These are phyloP conservation scores for Aphidius ervi DNA, from an alignment of 1,140 invertebrate species.

Conservation along the genomic window DNA sequence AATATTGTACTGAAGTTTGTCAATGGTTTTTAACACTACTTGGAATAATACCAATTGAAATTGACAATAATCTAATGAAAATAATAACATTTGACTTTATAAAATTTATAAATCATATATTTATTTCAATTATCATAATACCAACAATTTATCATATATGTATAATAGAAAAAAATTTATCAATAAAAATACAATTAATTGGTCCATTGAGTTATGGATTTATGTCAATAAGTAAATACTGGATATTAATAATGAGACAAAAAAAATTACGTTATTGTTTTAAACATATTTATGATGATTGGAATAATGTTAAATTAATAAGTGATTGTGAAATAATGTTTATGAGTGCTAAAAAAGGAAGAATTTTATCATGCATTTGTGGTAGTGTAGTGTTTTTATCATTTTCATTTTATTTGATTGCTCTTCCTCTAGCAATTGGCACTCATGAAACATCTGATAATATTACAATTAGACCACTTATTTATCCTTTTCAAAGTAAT, in stretches of 20 bases:
- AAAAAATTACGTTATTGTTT: constrained; percentile 12
- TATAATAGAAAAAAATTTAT: neutral
- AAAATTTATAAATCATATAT: neutral
- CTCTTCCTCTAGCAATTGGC: too few species aligned
- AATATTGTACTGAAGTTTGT: neutral
- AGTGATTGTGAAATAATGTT: constrained; percentile 14
- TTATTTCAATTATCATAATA: neutral
- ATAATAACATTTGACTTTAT: too few species aligned
- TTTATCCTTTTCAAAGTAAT: constrained; percentile 23
- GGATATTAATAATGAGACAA: neutral
- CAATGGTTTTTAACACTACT: too few species aligned
- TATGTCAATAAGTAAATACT: neutral
- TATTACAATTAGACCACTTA: constrained; percentile 12
- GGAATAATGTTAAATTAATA: neutral
- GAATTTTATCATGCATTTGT: constrained; percentile 19
- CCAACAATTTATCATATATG: neutral
- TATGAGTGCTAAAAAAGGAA: constrained; percentile 14
- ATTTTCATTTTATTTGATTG: too few species aligned
- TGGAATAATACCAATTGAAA: too few species aligned
- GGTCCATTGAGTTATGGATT: neutral
- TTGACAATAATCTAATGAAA: too few species aligned
- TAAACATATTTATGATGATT: constrained; percentile 21
- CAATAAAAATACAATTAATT: neutral
- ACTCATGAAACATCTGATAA: too few species aligned
- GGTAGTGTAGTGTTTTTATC: too few species aligned